Evolutionary conservation across 2,888 invertebrate genomes (phyloP).

Genomic region (Eucera pruinosa): DNA sequence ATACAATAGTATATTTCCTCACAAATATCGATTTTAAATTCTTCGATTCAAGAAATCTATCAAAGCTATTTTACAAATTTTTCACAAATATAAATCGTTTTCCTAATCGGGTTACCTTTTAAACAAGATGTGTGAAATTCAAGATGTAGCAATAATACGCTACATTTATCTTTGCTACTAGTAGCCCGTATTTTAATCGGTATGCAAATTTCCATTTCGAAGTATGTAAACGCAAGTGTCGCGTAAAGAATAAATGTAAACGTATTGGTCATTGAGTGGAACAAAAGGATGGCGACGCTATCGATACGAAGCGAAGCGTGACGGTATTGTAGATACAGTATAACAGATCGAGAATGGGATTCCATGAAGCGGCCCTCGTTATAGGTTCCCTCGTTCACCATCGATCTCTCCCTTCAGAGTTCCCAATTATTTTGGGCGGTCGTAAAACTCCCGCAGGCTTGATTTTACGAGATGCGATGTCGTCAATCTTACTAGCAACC

Average conservation of each 20-base stretch:
- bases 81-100: no score
- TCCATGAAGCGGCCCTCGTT: constrained; percentile 17
- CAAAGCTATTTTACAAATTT: no score
- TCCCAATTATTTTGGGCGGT: constrained; percentile 53
- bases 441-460: constrained; percentile 49
- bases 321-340: constrained; percentile 3
- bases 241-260: not conserved
- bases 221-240: no score
- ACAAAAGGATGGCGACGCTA: not conserved
- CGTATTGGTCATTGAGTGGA: not conserved
- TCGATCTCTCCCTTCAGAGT: constrained; percentile 23
- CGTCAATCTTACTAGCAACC: constrained; percentile 48
- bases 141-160: no score
- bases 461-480: constrained; percentile 55
- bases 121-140: no score
- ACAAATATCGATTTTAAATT: no score
- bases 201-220: no score
- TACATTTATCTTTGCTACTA: no score
- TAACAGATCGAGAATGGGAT: constrained; percentile 32
- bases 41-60: no score
- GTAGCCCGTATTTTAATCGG: no score
- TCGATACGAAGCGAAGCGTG: not conserved
- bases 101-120: no score
- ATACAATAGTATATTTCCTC: no score
- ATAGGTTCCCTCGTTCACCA: not conserved